Base-by-base conservation (phyloP, 2,888 invertebrate genomes). In the Sturmia bella region DNA sequence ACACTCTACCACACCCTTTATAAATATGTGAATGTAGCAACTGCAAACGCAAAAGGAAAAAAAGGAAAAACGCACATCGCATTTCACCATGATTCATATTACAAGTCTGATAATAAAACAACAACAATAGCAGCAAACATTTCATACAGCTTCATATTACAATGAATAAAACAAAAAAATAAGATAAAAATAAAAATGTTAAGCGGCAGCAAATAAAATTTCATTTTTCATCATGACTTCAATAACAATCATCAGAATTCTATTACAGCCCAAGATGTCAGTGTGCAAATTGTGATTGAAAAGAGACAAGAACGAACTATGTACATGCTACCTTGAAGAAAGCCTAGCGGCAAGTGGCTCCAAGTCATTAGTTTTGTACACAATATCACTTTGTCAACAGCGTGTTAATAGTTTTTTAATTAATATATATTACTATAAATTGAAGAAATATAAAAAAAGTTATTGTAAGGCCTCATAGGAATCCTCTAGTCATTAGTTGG, bases 221-320 rank as follows among this genome's bases (percentile, higher is more conserved):
- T 64, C 66, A 63, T 76, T 69, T 70, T 52, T 48, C 43, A 56
- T 66, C 78, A 72, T 57, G 57, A 76, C 61, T 68, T 80, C 54
- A 76, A 76, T 76, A 69, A 79, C 80, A 76, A 80, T 83, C 68
- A 76, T 72, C 66, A 69, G 59, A 83, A 80, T 73, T 75, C 61
- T 69, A 76, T 79, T 79, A 72, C 50, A 68, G 68, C 15, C 59
- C 63, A 64, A 61, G 21, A 64, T 64, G 12, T 64, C 39, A 24
- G 48, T 50, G 24, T 19, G 9, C 12, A 37, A 54, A 64, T 19
- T 12, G 11, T 11, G 17, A n/a, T 50, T 21, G 1, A 37, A 6
- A 7, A 2, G 0, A 5, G 12, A 3, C 5, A 5, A 37, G 3
- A 24, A 11, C 59, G 76, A 76, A 24, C 39, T 2, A 0, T 2